phyloP scores from a whole-genome alignment of 2,797 vertebrate species.

The Leontopithecus rosalia region DNA sequence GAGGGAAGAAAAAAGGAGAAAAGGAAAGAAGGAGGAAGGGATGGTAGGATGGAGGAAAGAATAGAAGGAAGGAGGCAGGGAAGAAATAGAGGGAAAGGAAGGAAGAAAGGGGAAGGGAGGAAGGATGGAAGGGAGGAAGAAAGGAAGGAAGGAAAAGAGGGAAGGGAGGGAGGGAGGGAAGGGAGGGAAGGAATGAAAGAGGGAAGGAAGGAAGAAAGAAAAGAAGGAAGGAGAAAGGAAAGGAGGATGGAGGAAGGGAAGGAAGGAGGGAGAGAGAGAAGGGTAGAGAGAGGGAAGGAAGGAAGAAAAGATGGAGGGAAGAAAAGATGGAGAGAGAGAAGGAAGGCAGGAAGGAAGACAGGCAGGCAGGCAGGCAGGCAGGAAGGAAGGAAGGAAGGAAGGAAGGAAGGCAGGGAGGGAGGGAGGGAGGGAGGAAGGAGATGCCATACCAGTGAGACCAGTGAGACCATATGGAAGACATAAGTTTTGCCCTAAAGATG shows the following conservation, averaged over 20 bases:
- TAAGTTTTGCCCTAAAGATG: neutral
- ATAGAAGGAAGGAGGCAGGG: no score
- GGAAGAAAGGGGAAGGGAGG: neutral
- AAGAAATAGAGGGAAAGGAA: rapidly evolving
- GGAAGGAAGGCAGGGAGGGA: rapidly evolving
- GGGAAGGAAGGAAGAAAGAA: rapidly evolving
- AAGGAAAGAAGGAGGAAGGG: rapidly evolving
- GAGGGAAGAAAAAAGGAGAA: no score
- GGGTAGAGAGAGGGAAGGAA: no score
- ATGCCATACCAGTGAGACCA: no score
- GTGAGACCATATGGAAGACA: rapidly evolving
- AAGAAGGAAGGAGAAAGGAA: no score
- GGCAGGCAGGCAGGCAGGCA: no score
- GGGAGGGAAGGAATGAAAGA: no score
- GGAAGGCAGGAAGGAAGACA: neutral
- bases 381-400: rapidly evolving
- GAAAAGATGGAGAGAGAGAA: rapidly evolving
- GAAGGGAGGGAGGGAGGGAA: neutral
- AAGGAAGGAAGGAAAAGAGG: rapidly evolving
- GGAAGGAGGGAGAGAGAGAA: no score
- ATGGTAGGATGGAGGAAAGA: rapidly evolving
- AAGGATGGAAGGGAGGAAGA: rapidly evolving
- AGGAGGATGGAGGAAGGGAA: neutral
- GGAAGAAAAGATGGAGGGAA: neutral
- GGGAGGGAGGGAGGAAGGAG: rapidly evolving